Evolutionary conservation across 2,113 vertebrate genomes (phyloP).

Genomic region (Herpailurus yagouaroundi): DNA sequence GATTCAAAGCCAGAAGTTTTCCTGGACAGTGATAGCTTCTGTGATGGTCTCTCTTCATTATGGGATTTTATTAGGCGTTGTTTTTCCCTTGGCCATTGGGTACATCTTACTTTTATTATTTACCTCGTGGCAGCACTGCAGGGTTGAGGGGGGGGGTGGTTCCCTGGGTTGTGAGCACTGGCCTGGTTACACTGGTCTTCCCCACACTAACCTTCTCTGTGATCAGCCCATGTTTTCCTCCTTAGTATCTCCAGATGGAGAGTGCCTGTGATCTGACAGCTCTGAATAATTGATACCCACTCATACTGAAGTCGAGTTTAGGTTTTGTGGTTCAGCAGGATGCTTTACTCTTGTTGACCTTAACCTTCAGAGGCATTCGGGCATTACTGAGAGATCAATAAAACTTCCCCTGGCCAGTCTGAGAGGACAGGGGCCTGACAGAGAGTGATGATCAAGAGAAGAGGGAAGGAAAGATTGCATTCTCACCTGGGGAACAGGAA

Average conservation of each 20-base stretch:
- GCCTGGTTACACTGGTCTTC: not conserved
- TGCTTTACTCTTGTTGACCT: constrained; percentile 76
- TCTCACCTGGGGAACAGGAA: not conserved
- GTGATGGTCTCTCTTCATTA: not conserved
- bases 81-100: not conserved
- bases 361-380: constrained; percentile 57
- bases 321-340: constrained; percentile 79
- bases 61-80: too few relatives aligned
- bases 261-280: constrained; percentile 77
- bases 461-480: not conserved
- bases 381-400: not conserved
- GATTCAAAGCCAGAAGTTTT: not conserved
- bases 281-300: constrained; percentile 82
- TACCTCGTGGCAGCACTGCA: not conserved
- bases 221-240: not conserved
- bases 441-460: constrained; percentile 59
- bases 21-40: not conserved
- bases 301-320: constrained; percentile 76
- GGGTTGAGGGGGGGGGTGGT: not conserved
- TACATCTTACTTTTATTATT: not conserved
- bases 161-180: not conserved
- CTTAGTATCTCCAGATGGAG: constrained; percentile 62
- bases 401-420: not conserved
- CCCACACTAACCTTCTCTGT: not conserved
- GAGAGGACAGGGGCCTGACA: constrained; percentile 65